Base-by-base conservation (phyloP, 2,888 invertebrate genomes). In the Adineta ricciae region DNA sequence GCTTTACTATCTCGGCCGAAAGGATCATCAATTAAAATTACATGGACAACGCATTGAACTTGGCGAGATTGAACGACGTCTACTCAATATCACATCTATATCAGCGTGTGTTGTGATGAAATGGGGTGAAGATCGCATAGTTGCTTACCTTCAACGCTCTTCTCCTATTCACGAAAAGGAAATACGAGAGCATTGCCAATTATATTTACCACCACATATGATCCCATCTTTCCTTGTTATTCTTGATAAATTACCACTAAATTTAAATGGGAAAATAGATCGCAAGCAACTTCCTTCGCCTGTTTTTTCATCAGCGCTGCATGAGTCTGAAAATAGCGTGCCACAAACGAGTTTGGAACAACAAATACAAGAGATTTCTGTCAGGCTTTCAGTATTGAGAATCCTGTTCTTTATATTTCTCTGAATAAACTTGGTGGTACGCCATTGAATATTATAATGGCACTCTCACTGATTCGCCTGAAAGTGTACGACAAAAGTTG, bases 21-120 rank as follows among this genome's bases (percentile, higher is more conserved):
- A 83, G 38, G 83, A 83, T 52, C 56, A 38, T 54, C 83, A 83
- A 38, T 5, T 83, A 11, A 83, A 83, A 54, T 24, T 83, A 36
- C 50, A 83, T 38, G 83, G 83, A 21, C 52, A 52, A 21, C 50
- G 83, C 5, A 83, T 83, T 38, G 83, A 83, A 83, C 54, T 83
- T 24, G 52, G 52, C 24, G 83, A 83, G 56, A 83, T 83, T 19
- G 83, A 83, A 54, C 50, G 27, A 50, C 38, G 50, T 54, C 36
- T 83, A 5, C 50, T 50, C 52, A 52, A 27, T 19, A n/a, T n/a
- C n/a, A 8, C 50, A 50, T 50, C 50, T 16, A 50, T 50, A 14
- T 50, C 50, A 19, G 50, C 56, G n/a, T 64, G 56, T 64, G 56
- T 64, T 64, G 56, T 64, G 8, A 64, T 21, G 2, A 64, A 64